phyloP scores from a whole-genome alignment of 2,113 vertebrate genomes.

The western clawed frog (Xenopus tropicalis) region DNA sequence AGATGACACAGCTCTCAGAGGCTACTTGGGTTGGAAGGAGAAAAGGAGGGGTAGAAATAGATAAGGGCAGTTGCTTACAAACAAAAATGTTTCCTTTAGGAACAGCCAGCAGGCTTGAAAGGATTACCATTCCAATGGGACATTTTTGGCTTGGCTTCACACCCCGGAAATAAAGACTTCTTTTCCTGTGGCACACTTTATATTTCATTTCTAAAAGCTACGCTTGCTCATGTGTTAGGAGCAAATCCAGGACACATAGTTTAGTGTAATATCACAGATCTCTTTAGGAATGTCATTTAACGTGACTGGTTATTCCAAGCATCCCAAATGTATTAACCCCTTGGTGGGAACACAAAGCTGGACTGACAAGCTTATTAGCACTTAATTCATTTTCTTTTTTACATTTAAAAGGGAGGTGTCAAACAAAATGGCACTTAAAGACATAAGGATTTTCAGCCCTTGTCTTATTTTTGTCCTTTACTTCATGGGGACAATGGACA shows the following conservation, averaged over 20 bases:
- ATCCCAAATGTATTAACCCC: conserved; percentile 45
- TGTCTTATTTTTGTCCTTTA: too few species aligned
- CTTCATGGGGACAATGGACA: too few species aligned
- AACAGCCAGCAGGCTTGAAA: conserved; percentile 36
- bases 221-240: conserved; percentile 5
- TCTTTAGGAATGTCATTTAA: conserved; percentile 10
- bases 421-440: too few species aligned
- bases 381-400: too few species aligned
- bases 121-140: conserved; percentile 45
- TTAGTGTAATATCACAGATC: conserved; percentile 7
- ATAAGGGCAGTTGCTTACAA: conserved; percentile 50
- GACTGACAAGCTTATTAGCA: too few species aligned
- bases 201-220: conserved; percentile 37
- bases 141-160: conserved; percentile 50
- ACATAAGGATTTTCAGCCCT: too few species aligned
- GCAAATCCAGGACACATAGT: conserved; percentile 55
- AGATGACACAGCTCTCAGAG: conserved; percentile 29
- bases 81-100: conserved; percentile 53
- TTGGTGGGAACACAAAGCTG: too few species aligned
- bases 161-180: conserved; percentile 54
- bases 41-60: conserved; percentile 8
- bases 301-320: conserved; percentile 5
- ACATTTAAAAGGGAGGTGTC: too few species aligned
- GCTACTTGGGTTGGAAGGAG: conserved; percentile 9
- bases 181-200: conserved; percentile 46